Conservation (phyloP, 2,113 vertebrate genomes). For the Misgurnus anguillicaudatus region DNA sequence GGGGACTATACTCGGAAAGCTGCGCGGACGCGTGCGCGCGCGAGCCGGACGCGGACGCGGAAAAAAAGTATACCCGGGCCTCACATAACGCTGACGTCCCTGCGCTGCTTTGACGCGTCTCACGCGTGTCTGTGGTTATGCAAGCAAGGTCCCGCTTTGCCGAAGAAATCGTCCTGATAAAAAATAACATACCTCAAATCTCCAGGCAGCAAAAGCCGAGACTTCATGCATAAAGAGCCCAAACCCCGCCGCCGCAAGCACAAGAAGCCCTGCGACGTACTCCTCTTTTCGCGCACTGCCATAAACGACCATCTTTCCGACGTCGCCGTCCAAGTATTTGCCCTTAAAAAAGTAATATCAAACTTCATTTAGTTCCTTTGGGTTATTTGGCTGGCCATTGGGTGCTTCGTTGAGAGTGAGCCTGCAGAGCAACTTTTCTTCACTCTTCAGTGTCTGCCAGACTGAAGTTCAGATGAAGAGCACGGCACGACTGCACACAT, state of each 20-base stretch:
- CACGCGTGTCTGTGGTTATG: slow-evolving; percentile 2
- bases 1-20: too few species aligned
- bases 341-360: slow-evolving; percentile 53
- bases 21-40: too few species aligned
- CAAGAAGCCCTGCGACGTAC: slow-evolving; percentile 55
- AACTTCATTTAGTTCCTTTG: slow-evolving; percentile 53
- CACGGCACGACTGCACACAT: slow-evolving; percentile 40
- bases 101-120: neutral
- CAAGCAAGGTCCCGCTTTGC: neutral
- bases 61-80: too few species aligned
- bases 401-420: slow-evolving; percentile 8
- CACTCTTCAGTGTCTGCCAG: slow-evolving; percentile 50
- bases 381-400: slow-evolving; percentile 58
- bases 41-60: too few species aligned
- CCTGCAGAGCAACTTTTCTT: slow-evolving; percentile 3
- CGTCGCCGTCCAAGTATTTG: slow-evolving; percentile 59
- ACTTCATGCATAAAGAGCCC: slow-evolving; percentile 68
- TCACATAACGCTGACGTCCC: neutral
- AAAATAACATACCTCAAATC: slow-evolving; percentile 70
- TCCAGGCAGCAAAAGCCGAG: slow-evolving; percentile 72
- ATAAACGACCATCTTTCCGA: slow-evolving; percentile 27
- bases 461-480: slow-evolving; percentile 64
- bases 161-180: neutral
- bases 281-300: slow-evolving; percentile 22
- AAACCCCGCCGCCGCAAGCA: slow-evolving; percentile 65